Conservation (phyloP, 2,888 invertebrate species). For the Arctia plantaginis region DNA sequence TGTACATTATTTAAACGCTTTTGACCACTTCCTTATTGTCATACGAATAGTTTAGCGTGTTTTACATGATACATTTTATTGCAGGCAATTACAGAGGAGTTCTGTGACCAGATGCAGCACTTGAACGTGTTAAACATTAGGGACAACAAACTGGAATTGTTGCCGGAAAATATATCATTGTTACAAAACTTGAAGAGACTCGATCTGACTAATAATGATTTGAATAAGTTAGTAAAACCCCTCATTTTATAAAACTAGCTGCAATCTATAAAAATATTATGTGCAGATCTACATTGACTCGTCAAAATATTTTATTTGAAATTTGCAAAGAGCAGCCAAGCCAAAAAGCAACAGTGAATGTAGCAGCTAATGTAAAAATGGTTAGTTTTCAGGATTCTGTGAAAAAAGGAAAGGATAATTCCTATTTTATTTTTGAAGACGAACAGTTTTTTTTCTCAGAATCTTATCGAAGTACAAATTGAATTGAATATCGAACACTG, state of each 20-base stretch:
- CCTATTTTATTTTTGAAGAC: neutral
- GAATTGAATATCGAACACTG: neutral
- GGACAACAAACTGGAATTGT: slow-evolving; percentile 91
- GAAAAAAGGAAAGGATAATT: neutral
- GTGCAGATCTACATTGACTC: too few species aligned
- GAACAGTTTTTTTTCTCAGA: too few species aligned
- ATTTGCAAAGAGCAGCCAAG: too few species aligned
- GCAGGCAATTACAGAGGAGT: slow-evolving; percentile 90
- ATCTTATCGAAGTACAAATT: neutral
- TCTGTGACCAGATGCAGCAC: slow-evolving; percentile 90
- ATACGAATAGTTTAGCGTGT: too few species aligned
- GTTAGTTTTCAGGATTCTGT: neutral
- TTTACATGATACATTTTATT: slow-evolving; percentile 46
- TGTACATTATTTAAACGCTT: too few species aligned
- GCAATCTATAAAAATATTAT: too few species aligned
- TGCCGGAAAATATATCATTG: slow-evolving; percentile 93
- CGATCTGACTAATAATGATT: slow-evolving; percentile 94
- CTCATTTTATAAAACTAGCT: neutral
- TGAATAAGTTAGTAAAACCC: slow-evolving; percentile 78
- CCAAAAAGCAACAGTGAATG: too few species aligned
- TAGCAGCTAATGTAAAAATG: too few species aligned
- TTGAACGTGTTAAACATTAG: slow-evolving; percentile 92
- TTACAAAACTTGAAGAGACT: slow-evolving; percentile 92
- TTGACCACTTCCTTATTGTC: too few species aligned
- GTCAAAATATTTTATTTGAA: too few species aligned